Base-by-base conservation (phyloP, 2,888 invertebrate genomes). In the Therioaphis trifolii region DNA sequence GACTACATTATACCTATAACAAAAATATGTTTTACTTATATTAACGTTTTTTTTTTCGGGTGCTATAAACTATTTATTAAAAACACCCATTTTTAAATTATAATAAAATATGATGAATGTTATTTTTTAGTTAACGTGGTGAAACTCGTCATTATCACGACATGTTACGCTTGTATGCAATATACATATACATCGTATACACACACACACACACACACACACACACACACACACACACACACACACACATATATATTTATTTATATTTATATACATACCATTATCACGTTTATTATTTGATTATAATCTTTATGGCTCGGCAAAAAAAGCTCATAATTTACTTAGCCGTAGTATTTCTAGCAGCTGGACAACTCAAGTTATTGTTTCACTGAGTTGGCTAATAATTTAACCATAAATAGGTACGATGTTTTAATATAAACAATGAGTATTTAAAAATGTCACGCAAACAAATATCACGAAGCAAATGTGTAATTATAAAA, bases 271-370 rank as follows among this genome's bases (percentile, higher is more conserved):
- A 40, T 40, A 58, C 21, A 11, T 61, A 35, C 66, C n/a, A 55
- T 69, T 69, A 69, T 69, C 78, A 69, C 68, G 68, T 78, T 78
- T 78, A 78, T 78, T 78, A 78, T 78, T 78, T 55, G 78, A 78
- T 78, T 55, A 69, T 69, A 69, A 78, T 78, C 78, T 78, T 69
- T 78, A 78, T 78, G 68, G 68, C 68, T 14, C 18, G n/a, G 43
- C 24, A 14, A 78, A 78, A 77, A 69, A 78, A 40, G n/a, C 27
- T 78, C 18, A 55, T 78, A 27, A 78, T 78, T 78, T 43, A 55
- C 43, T 27, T 40, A 24, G 14, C 12, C n/a, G n/a, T 9, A 52
- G 66, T 77, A 68, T 78, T 27, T 46, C 29, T 55, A 63, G 40
- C 40, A 27, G 24, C 27, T 55, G 78, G 68, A 69, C 55, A 78